phyloP scores from a whole-genome alignment of 2,797 vertebrate species.

The Remorina albescens region DNA sequence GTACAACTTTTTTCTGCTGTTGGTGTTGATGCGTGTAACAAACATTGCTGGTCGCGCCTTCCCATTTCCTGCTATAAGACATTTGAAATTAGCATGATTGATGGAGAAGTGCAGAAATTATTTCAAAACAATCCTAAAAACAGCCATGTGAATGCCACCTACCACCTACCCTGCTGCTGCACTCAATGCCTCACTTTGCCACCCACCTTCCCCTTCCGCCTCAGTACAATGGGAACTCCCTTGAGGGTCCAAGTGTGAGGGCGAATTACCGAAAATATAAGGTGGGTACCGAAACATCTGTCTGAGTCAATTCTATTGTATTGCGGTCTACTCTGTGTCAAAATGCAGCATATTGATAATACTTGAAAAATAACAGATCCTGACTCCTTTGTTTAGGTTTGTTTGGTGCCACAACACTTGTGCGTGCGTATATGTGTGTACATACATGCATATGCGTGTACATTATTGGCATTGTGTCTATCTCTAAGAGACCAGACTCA shows the following conservation, averaged over 20 bases:
- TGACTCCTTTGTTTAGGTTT: constrained; percentile 23
- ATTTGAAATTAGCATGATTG: constrained; percentile 22
- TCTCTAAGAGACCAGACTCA: constrained; percentile 69
- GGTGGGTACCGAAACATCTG: constrained; percentile 46
- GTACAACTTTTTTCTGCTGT: neutral
- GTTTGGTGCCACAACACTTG: neutral
- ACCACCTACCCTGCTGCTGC: constrained; percentile 64
- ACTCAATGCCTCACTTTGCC: constrained; percentile 64
- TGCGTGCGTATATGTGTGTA: constrained; percentile 11
- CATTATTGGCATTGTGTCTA: constrained; percentile 71
- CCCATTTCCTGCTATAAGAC: neutral
- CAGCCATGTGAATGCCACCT: constrained; percentile 60
- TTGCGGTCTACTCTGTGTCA: constrained; percentile 18
- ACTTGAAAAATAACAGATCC: constrained; percentile 16
- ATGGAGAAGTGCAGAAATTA: constrained; percentile 36
- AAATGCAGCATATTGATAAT: constrained; percentile 38
- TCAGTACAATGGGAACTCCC: constrained; percentile 69
- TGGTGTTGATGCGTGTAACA: constrained; percentile 1
- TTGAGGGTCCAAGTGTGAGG: constrained; percentile 68
- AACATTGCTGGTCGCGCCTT: neutral
- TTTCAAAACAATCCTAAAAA: constrained; percentile 48
- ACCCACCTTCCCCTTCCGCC: constrained; percentile 77
- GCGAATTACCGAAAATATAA: constrained; percentile 63
- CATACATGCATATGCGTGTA: constrained; percentile 25
- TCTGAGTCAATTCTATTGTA: constrained; percentile 12